Base-by-base conservation (phyloP, 2,888 invertebrate species). In the Polyommatus iphigenia region DNA sequence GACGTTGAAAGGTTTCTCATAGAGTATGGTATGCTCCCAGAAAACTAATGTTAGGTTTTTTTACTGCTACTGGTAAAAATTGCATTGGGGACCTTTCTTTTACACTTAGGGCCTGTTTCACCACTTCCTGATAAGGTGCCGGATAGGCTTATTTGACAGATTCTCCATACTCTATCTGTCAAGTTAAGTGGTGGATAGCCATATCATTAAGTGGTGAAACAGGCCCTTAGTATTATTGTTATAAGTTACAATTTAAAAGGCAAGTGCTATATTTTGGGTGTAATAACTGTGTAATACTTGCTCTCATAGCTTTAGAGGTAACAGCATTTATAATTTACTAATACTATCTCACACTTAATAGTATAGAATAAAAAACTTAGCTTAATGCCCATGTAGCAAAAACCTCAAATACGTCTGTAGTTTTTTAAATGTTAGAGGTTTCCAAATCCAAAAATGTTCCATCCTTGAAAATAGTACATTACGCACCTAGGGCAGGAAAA, bases 1-100 rank as follows among this genome's bases (percentile, higher is more conserved):
- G 99, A 99, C 91, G 96, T 99, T 24, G 98, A 99, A 93, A 96
- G 96, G 83, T 99, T 97, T 90, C 95, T 99, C 6, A 96, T 97
- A 79, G 99, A 99, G 87, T 96, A 97, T 90, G 97, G 97, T 72
- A 95, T 97, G 89, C 90, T 98, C 78, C 95, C 96, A 76, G 97
- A 97, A 86, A 81, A 82, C 77, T 81, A 80, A 29, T 67, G 24
- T 76, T 6, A 71, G 15, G 6, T 46, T 13, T 32, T 46, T 13
- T 32, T 72, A 41, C 18, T 15, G n/a, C 32, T 41, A 10, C 32
- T 72, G 32, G n/a, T 36, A 36, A 5, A 20, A 54, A 24, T 7
- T 57, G 76, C 36, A n/a, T 32, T 50, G 20, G 24, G 24, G 50
- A 59, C 20, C 59, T 59, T 10, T 1, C 0, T 57, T 46, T 18